These are phyloP conservation scores for Ceryle rudis DNA, from an alignment of 2,797 vertebrate species.

Conservation along the genomic window DNA sequence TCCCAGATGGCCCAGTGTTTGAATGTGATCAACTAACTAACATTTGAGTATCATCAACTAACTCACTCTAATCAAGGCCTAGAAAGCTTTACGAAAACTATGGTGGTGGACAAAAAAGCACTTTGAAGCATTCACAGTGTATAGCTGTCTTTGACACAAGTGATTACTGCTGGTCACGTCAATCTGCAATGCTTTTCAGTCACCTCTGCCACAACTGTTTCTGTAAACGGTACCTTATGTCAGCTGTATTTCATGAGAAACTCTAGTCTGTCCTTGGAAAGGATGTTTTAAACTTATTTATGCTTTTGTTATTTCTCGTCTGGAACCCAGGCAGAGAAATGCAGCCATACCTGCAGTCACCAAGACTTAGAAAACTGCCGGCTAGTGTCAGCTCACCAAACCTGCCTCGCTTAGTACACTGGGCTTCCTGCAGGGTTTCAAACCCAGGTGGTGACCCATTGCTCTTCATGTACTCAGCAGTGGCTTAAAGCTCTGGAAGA, in stretches of 20 bases:
- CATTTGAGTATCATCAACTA: background rate
- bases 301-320: background rate
- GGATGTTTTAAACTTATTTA: background rate
- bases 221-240: background rate
- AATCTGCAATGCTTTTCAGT: background rate
- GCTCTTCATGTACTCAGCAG: background rate
- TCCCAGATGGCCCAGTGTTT: background rate
- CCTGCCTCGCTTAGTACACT: accelerated
- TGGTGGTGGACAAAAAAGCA: background rate
- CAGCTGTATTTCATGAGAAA: background rate
- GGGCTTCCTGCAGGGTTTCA: background rate
- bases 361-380: background rate
- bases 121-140: background rate
- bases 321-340: background rate
- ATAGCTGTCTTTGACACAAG: background rate
- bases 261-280: background rate
- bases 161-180: background rate
- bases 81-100: background rate
- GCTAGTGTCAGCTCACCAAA: background rate
- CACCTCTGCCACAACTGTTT: background rate
- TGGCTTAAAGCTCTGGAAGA: background rate
- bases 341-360: accelerated
- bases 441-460: accelerated
- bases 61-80: background rate
- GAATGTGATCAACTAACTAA: background rate